These are phyloP conservation scores for Bergia puertoricense DNA, from an alignment of 92 coral and sea anemone genomes.

Conservation along the genomic window DNA sequence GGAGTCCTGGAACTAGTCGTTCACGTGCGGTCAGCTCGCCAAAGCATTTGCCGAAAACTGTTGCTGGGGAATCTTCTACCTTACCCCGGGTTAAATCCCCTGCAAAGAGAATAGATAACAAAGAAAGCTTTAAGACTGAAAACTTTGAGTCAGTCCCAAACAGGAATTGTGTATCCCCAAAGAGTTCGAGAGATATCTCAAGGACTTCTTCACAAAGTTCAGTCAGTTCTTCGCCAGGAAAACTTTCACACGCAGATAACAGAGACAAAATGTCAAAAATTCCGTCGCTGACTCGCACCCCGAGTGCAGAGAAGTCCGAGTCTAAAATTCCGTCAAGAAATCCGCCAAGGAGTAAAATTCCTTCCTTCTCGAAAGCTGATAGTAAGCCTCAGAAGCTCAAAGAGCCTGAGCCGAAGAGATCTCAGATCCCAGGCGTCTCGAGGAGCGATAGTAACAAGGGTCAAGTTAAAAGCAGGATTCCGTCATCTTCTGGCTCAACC, in stretches of 20 bases:
- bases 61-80: conserved; percentile 11
- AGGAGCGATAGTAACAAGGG: conserved; percentile 53
- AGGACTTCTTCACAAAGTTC: conserved; percentile 56
- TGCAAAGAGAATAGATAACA: background rate
- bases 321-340: conserved; percentile 75
- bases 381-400: conserved; percentile 48
- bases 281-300: conserved; percentile 72
- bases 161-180: conserved; percentile 40
- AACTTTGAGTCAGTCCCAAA: conserved; percentile 1
- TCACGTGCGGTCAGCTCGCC: conserved; percentile 31
- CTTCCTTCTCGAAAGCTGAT: conserved; percentile 70
- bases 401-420: conserved; percentile 56
- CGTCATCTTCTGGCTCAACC: conserved; percentile 45
- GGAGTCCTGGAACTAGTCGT: conserved; percentile 24
- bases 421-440: conserved; percentile 69
- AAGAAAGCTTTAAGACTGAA: background rate
- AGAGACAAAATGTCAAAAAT: conserved; percentile 80
- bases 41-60: background rate
- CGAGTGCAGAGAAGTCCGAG: conserved; percentile 50
- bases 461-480: conserved; percentile 58
- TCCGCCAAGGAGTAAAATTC: conserved; percentile 83
- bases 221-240: conserved; percentile 39
- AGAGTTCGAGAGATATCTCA: conserved; percentile 27
- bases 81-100: conserved; percentile 39
- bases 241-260: conserved; percentile 39